Base-by-base conservation (phyloP, 2,888 invertebrate genomes). In the Arctia plantaginis region DNA sequence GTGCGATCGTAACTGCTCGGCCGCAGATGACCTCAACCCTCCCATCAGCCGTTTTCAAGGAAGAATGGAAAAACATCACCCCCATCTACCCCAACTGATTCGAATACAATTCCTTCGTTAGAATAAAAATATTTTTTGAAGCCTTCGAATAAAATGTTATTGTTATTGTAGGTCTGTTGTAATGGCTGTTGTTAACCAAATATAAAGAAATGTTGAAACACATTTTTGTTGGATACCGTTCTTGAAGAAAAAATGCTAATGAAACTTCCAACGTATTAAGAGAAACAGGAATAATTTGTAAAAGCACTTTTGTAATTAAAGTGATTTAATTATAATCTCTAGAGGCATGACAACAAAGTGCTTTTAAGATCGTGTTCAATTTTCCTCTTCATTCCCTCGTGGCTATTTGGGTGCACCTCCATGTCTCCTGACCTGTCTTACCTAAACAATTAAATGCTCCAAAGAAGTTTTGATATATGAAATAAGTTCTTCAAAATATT, bases 61-160 rank as follows among this genome's bases (percentile, higher is more conserved):
- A 81, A 74, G 75, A 77, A 79, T 75, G 79, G 77, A 77, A 83
- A 80, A 81, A 72, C 79, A 68, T 67, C 66, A 12, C 68, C 51
- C 66, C 66, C 44, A 62, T 71, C 71, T 66, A 71, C 70, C 68
- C 74, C 72, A 74, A 73, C 71, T 82, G 82, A 80, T 83, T 83
- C 74, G 73, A 80, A 85, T 82, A 82, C 77, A 73, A 82, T 82
- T 80, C 78, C 75, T 72, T 62, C 55, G 44, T 23, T n/a, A 47
- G 20, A 35, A 59, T 73, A 76, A 73, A 75, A 72, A 75, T 75
- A 69, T 77, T 68, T 77, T 73, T 70, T 75, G 66, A 69, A 71
- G 66, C 65, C 76, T 77, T 76, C 78, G 77, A 75, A 85, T 85
- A 83, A 78, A 82, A 80, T 80, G 62, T 79, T 79, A 82, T 82